Base-by-base conservation (phyloP, 2,113 vertebrate genomes). In the Mesembrinibis cayennensis region DNA sequence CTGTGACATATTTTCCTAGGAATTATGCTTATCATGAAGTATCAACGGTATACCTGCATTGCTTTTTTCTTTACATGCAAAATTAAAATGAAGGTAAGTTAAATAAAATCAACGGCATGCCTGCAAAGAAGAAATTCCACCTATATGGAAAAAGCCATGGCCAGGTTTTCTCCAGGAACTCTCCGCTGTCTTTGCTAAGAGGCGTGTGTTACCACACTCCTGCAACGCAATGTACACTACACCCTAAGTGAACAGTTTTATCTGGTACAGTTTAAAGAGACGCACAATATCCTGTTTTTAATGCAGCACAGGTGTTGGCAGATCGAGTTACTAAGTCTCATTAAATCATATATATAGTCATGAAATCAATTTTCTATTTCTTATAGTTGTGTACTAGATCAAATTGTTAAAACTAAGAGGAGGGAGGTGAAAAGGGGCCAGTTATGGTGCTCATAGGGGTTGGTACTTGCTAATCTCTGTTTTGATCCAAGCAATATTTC, bases 401-500 rank as follows among this genome's bases (percentile, higher is more conserved):
- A 45, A 45, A 94, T 69, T 86, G 45, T 95, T 95, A 89, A 86
- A 91, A 76, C 34, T 69, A 92, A 89, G 53, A 67, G 16, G n/a
- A 89, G 36, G 27, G 29, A 73, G 15, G 15, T 38, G 32, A 91
- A 97, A 93, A 80, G n/a, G 36, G 56, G 42, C 25, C 45, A 66
- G 53, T 85, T 81, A 26, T 23, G 40, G 40, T 92, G 65, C 45
- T 97, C 7, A 1, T 29, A 87, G 52, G 20, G 16, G 13, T 56
- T 90, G 49, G 89, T 95, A 95, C 44, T 74, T 92, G 62, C 59
- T 96, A 95, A 97, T 97, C 80, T 95, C 71, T 90, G 38, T 96
- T 97, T 97, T 97, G 93, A 89, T 95, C 66, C 38, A 84, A 95
- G 47, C 49, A 95, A 27, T 87, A 84, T 91, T 97, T 98, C 89